Evolutionary conservation across 2,888 invertebrate species (phyloP).

Genomic region (Autographa gamma): DNA sequence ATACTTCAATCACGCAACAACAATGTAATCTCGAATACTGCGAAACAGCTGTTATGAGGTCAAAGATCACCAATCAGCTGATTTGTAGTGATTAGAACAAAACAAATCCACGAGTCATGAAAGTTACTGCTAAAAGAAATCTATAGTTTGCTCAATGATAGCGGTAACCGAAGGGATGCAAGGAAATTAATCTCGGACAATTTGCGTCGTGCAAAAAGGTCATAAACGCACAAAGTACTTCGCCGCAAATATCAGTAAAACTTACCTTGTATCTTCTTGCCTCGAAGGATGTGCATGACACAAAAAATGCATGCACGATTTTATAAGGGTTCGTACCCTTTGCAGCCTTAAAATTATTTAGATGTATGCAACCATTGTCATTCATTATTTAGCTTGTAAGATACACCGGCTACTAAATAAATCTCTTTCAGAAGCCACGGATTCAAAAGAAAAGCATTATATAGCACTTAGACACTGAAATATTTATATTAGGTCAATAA

Average conservation of each 20-base stretch:
- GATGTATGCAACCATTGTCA: slow-evolving; percentile 93
- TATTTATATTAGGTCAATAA: slow-evolving; percentile 16
- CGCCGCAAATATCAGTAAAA: slow-evolving; percentile 29
- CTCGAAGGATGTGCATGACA: slow-evolving; percentile 94
- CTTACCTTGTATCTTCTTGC: slow-evolving; percentile 95
- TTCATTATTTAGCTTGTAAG: slow-evolving; percentile 86
- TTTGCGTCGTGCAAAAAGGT: slow-evolving; percentile 60
- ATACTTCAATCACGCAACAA: slow-evolving; percentile 49
- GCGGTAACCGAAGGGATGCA: slow-evolving; percentile 8
- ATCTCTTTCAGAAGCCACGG: slow-evolving; percentile 41
- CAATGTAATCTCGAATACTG: slow-evolving; percentile 37
- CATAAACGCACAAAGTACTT: slow-evolving; percentile 50
- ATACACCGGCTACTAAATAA: slow-evolving; percentile 64
- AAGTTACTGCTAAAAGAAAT: slow-evolving; percentile 19
- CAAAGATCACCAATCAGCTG: slow-evolving; percentile 86
- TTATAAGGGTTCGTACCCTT: slow-evolving; percentile 93
- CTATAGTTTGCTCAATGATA: neutral
- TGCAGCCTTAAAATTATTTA: slow-evolving; percentile 93
- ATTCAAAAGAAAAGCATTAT: slow-evolving; percentile 58
- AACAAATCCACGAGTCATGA: slow-evolving; percentile 23
- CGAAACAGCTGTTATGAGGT: slow-evolving; percentile 81
- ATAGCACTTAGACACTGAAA: slow-evolving; percentile 42
- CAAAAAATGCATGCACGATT: slow-evolving; percentile 96
- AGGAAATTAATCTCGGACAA: slow-evolving; percentile 52
- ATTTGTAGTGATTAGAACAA: slow-evolving; percentile 64